Evolutionary conservation across 2,113 vertebrate genomes (phyloP), one percentile per base, ranked within the genome.

Genomic region (Protomyctophum bolini): DNA sequence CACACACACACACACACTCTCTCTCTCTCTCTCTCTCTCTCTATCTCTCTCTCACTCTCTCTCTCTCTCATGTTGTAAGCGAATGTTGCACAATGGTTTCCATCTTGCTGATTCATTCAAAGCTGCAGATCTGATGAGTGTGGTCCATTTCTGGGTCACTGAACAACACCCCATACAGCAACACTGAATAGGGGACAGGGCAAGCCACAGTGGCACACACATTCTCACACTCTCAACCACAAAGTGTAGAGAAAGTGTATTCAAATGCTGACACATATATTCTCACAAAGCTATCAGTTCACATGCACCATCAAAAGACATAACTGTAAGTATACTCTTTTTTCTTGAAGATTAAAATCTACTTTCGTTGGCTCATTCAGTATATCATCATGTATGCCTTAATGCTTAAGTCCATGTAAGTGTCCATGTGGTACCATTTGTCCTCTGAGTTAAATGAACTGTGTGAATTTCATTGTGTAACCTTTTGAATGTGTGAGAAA

Each of bases 41-140:
- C 15, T 46, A 73, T 81, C 74, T 6, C 75, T 80, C 68, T 70
- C 51, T 57, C 69, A 67, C 11, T 21, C 52, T 14, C 45, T 47
- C 11, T 14, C 41, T 12, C 47, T 54, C 70, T 14, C 28, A 41
- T n/a, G 50, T 12, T 57, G 10, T 50, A 75, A 63, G 52, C 63
- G 11, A 7, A 28, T 54, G 9, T 49, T 58, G 63, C 63, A 88
- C 83, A 92, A 90, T 89, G 78, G 71, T 79, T 68, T 69, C 76
- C 76, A 73, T 69, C 33, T 60, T 52, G 79, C 81, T 91, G 87
- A 89, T 85, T 90, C 87, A 89, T 88, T 75, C 83, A 91, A 84
- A 86, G 86, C 86, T 82, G 60, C 70, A 83, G 82, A 89, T 88
- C 48, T 93, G 92, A 92, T 91, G 92, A 93, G 87, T 91, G 84